These are phyloP conservation scores for Nymphalis urticae DNA, from an alignment of 2,888 invertebrate genomes.

Conservation along the genomic window DNA sequence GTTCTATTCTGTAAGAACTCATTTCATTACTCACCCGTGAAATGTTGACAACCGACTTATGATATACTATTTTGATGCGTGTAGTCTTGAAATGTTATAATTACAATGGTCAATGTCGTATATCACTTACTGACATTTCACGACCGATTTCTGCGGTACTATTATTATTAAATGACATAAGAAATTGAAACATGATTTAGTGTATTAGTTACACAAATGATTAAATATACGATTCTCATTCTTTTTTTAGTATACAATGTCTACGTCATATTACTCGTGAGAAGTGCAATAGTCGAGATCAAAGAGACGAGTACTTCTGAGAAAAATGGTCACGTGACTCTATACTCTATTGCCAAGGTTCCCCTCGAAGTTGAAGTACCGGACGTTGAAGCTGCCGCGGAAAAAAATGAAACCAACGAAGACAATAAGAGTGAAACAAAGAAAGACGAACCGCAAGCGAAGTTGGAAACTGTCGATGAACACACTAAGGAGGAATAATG, in stretches of 20 bases:
- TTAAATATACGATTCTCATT: background rate
- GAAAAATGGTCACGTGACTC: constrained; percentile 37
- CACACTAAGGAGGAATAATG: constrained; percentile 39
- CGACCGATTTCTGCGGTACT: no score
- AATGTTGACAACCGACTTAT: no score
- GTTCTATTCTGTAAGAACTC: no score
- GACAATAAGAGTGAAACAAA: constrained; percentile 8
- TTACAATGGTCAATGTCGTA: no score
- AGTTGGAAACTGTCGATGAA: constrained; percentile 48
- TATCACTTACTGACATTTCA: no score
- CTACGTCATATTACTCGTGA: constrained; percentile 57
- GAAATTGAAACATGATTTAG: no score
- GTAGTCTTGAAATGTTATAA: no score
- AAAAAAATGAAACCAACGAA: constrained; percentile 19
- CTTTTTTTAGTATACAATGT: constrained; percentile 59
- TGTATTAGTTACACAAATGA: background rate
- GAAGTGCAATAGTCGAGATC: constrained; percentile 61
- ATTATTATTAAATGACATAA: no score
- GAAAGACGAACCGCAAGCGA: constrained; percentile 32
- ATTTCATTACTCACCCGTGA: no score
- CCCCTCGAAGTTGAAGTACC: constrained; percentile 24
- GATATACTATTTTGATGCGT: no score
- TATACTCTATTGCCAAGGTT: constrained; percentile 36
- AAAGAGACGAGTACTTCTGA: constrained; percentile 47
- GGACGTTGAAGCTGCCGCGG: constrained; percentile 40